A percentile compares a stretch with the other conserved stretches of the same genome.
phyloP scores from a whole-genome alignment of 2,888 invertebrate genomes.

The Trachelus iudaicus region DNA sequence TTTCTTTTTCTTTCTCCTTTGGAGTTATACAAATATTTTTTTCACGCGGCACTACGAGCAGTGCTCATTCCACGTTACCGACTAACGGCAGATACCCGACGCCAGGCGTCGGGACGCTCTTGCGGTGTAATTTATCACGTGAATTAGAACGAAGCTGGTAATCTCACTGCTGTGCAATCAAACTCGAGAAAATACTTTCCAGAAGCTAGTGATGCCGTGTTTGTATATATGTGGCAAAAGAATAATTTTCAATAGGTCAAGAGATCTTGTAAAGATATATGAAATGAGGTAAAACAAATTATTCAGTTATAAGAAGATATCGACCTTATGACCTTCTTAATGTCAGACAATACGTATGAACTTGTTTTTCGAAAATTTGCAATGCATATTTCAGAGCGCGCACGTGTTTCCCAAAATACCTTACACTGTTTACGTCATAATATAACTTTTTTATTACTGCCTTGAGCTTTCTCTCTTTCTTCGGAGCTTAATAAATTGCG shows the following conservation, averaged over 20 bases:
- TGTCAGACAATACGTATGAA: background rate
- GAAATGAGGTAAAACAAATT: background rate
- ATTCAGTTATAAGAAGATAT: background rate
- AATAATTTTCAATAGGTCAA: background rate
- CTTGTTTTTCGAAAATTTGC: background rate
- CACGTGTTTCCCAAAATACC: background rate
- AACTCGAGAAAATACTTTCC: constrained; percentile 26
- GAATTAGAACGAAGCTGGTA: constrained; percentile 26
- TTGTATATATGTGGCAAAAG: background rate
- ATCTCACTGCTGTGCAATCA: constrained; percentile 31
- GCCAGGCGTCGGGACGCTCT: background rate
- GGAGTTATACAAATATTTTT: too few relatives aligned
- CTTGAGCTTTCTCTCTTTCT: background rate
- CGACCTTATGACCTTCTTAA: background rate
- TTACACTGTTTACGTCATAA: background rate
- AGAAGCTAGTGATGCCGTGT: constrained; percentile 5
- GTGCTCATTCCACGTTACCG: background rate
- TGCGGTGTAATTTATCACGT: constrained; percentile 25
- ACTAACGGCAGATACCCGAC: background rate
- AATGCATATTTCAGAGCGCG: background rate
- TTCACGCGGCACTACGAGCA: background rate
- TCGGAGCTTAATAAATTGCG: background rate
- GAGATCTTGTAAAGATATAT: background rate
- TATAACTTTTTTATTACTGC: background rate
- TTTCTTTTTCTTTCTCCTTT: background rate